Base-by-base conservation (phyloP, 2,797 vertebrate species). In the Platyrinchus mystaceus region DNA sequence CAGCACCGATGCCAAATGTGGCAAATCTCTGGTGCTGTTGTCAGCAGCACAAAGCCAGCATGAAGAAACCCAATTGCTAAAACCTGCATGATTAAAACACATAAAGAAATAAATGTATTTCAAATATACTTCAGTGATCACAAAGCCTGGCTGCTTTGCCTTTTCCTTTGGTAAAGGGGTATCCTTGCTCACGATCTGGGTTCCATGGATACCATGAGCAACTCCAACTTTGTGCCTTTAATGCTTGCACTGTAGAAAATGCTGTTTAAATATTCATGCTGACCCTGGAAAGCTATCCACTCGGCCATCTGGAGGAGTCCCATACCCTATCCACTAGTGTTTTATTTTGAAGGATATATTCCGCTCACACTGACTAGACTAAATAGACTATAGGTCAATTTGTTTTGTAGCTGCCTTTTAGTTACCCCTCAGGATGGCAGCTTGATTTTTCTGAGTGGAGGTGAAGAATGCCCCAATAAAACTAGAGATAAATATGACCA, bases 231-330 rank as follows among this genome's bases (percentile, higher is more conserved):
- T 92, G 92, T 92, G 94, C 88, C 92, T 97, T 97, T 96, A 95
- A 96, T 96, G 95, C 93, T 95, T 94, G 94, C 95, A 96, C 93
- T 93, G 96, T 97, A 95, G 94, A 97, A 96, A 97, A 93, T 37
- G 52, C 95, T 96, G 90, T 96, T 96, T 94, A 96, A 96, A 96
- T 96, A 96, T 96, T 96, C 96, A 97, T 97, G 94, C 86, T 96
- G 95, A 97, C 96, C 95, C 96, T 94, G 95, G 93, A 96, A 96
- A 97, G 94, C 94, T 88, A 97, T 97, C 96, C 94, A 92, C 93
- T 97, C 56, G 96, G 95, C 95, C 95, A 97, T 97, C 96, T 97
- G 95, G 96, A 96, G 95, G 93, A 84, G 88, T 96, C 94, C 85
- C 90, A 43, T 95, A 91, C 74, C 88, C 90, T 84, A 92, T 95